These are phyloP conservation scores for Apodemus sylvaticus DNA, from an alignment of 2,113 vertebrate genomes.

Conservation along the genomic window DNA sequence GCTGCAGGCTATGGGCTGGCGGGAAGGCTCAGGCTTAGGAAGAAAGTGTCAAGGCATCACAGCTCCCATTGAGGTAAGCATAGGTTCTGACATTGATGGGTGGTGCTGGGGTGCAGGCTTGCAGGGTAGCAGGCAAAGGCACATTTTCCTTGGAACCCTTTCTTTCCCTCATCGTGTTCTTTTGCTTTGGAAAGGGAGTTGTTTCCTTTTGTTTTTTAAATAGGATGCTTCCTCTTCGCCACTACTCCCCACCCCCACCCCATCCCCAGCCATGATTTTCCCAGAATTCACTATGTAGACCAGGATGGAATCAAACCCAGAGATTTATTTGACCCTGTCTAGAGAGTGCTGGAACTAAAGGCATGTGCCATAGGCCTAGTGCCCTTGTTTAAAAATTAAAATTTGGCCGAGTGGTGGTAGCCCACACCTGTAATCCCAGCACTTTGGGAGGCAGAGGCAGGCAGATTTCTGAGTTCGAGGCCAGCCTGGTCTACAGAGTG, in stretches of 20 bases:
- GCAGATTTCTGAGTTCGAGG: too few relatives aligned
- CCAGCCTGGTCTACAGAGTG: too few relatives aligned
- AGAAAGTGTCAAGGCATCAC: slow-evolving; percentile 99
- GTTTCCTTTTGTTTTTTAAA: background rate
- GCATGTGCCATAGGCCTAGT: background rate
- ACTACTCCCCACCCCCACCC: too few relatives aligned
- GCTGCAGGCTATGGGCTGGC: slow-evolving; percentile 99
- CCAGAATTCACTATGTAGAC: background rate
- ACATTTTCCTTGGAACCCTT: background rate
- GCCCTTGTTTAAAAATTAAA: background rate
- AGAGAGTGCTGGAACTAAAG: background rate
- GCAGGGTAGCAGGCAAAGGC: background rate
- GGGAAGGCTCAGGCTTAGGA: slow-evolving; percentile 97
- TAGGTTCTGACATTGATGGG: background rate
- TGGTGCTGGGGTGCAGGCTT: background rate
- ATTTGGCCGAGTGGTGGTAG: too few relatives aligned
- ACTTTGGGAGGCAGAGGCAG: too few relatives aligned
- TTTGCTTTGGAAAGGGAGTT: background rate
- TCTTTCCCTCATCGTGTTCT: background rate
- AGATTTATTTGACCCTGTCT: background rate
- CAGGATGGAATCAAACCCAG: background rate
- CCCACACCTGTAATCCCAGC: too few relatives aligned
- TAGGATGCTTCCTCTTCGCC: background rate
- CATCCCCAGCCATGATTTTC: background rate
- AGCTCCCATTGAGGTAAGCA: slow-evolving; percentile 94